Percentiles rank a stretch among this genome's conserved stretches.
Evolutionary conservation across 1,140 invertebrate genomes (phyloP).

Genomic region (Diorhabda carinulata): DNA sequence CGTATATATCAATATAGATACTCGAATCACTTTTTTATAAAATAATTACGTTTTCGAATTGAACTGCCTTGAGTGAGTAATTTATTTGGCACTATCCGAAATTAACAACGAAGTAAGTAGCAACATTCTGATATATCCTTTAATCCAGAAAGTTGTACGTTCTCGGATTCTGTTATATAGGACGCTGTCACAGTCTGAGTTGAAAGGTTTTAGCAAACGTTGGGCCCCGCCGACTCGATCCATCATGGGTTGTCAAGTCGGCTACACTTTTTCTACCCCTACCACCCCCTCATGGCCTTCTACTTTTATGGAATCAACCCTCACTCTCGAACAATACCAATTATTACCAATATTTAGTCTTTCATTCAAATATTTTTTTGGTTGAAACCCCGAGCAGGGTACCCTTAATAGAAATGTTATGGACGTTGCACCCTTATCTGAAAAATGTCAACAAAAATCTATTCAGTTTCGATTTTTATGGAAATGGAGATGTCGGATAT

Average conservation of each 20-base stretch:
- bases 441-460: not conserved
- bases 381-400: not conserved
- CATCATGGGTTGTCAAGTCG: conserved; percentile 46
- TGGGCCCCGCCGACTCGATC: conserved; percentile 39
- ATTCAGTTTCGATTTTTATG: conserved; percentile 1
- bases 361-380: conserved; percentile 20
- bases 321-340: conserved; percentile 18
- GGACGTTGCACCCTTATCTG: conserved; percentile 14
- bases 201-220: conserved; percentile 44
- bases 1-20: too few species aligned
- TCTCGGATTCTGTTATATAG: conserved; percentile 20
- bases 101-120: conserved; percentile 7
- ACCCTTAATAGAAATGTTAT: conserved; percentile 19
- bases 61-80: not conserved
- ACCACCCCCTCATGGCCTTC: conserved; percentile 23
- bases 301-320: conserved; percentile 13
- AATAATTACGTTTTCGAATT: too few species aligned
- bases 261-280: conserved; percentile 40
- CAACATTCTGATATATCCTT: conserved; percentile 13
- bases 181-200: conserved; percentile 38
- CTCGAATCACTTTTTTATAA: too few species aligned
- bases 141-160: conserved; percentile 23
- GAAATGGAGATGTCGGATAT: not conserved
- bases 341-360: conserved; percentile 23
- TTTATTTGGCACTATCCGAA: conserved; percentile 15